Percentiles rank a stretch among this genome's conserved stretches.
These are phyloP conservation scores for Agrenia bidenticulata DNA, from an alignment of 2,888 invertebrate species.

Conservation along the genomic window DNA sequence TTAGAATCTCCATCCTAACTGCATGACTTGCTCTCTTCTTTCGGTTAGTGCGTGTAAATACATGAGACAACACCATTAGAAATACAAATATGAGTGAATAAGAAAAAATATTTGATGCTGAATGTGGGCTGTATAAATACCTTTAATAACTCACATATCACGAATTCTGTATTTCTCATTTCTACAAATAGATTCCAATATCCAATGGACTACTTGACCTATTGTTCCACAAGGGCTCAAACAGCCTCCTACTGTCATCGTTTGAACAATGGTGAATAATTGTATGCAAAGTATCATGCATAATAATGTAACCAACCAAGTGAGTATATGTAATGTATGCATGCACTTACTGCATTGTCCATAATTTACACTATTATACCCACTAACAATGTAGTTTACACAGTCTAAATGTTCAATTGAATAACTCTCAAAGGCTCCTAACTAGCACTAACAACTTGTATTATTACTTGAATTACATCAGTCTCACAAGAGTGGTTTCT, in stretches of 20 bases:
- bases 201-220: too few relatives aligned
- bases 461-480: slow-evolving; percentile 35
- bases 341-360: background rate
- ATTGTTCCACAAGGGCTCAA: too few relatives aligned
- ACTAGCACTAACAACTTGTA: slow-evolving; percentile 26
- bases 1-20: background rate
- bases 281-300: slow-evolving; percentile 13
- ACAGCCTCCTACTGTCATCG: slow-evolving; percentile 8
- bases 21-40: slow-evolving; percentile 18
- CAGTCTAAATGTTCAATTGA: slow-evolving; percentile 43
- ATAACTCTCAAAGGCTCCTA: slow-evolving; percentile 28
- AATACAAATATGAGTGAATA: background rate
- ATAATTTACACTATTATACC: slow-evolving; percentile 17
- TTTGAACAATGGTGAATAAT: slow-evolving; percentile 11
- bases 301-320: slow-evolving; percentile 5
- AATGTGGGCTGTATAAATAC: too few relatives aligned
- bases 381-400: slow-evolving; percentile 44
- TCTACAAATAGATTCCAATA: too few relatives aligned
- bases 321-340: background rate
- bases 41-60: slow-evolving; percentile 22
- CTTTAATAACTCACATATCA: too few relatives aligned
- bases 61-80: slow-evolving; percentile 13
- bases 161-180: too few relatives aligned
- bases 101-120: too few relatives aligned
- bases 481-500: slow-evolving; percentile 38